These are phyloP conservation scores for Chloroclysta siterata DNA, from an alignment of 2,888 invertebrate species.

Conservation along the genomic window DNA sequence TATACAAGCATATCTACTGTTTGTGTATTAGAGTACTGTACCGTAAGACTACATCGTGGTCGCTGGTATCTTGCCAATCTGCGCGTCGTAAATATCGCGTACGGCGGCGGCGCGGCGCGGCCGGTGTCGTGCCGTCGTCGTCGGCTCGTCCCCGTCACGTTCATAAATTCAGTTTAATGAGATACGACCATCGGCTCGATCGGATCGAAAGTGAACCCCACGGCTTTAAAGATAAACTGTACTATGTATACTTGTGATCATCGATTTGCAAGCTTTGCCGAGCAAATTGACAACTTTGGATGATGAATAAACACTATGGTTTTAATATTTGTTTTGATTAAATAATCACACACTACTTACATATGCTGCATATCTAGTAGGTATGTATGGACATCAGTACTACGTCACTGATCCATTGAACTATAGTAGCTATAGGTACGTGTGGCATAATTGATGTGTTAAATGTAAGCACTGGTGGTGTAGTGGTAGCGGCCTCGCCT, in stretches of 20 bases:
- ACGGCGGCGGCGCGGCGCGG: constrained; percentile 36
- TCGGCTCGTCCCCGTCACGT: constrained; percentile 71
- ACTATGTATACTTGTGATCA: neutral
- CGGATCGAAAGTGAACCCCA: constrained; percentile 59
- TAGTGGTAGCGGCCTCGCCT: too few relatives aligned
- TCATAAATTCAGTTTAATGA: constrained; percentile 83
- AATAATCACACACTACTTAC: too few relatives aligned
- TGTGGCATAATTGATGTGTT: too few relatives aligned
- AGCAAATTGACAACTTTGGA: neutral
- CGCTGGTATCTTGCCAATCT: constrained; percentile 67
- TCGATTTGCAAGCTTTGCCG: too few relatives aligned
- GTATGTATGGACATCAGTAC: too few relatives aligned
- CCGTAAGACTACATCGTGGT: constrained; percentile 43
- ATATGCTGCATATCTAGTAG: too few relatives aligned
- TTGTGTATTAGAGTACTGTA: constrained; percentile 1
- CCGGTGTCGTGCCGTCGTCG: constrained; percentile 67
- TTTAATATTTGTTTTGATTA: too few relatives aligned
- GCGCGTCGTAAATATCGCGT: constrained; percentile 75
- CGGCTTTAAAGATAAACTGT: constrained; percentile 17
- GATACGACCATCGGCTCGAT: constrained; percentile 76
- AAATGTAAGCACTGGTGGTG: too few relatives aligned
- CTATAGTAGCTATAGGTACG: too few relatives aligned
- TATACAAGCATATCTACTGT: constrained; percentile 11
- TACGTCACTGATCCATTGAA: too few relatives aligned
- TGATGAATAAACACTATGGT: neutral